Base-by-base conservation (phyloP, 2,113 vertebrate genomes). In the Arizona elegans region DNA sequence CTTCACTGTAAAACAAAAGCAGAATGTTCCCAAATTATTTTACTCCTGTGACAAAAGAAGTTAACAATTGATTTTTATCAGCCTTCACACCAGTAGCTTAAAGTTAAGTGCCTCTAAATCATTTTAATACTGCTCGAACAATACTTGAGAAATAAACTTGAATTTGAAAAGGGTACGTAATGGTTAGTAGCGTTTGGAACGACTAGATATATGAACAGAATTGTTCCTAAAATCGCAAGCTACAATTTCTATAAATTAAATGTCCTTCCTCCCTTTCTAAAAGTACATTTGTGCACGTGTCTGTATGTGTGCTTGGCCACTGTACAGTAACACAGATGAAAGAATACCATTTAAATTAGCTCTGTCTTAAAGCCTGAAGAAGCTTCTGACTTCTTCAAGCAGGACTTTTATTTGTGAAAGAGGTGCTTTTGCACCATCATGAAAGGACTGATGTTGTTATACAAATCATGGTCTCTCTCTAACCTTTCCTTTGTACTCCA, bases 11-110 rank as follows among this genome's bases (percentile, higher is more conserved):
- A 95, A 95, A 9, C 53, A 94, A 93, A 86, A 17, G 9, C 70
- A 92, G 87, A 75, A 0, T 0, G 91, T 29, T 96, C 90, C 92
- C 93, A 93, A 95, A 59, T 53, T 92, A 65, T 94, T 95, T 94
- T 47, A 90, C 3, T 94, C 93, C 91, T 92, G 50, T 90, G 85
- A 95, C 92, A 96, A 95, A 70, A 94, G 93, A 95, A 94, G 94
- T 90, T 54, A 96, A 94, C 95, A 95, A 96, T 88, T 94, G 90
- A 96, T 95, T 95, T 95, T 96, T 93, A 96, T 95, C 95, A 95
- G 89, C 33, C 89, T 50, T 70, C 86, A 62, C 92, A 94, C 91
- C 93, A 93, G 92, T 88, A 90, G 91, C 92, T 95, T 92, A 88
- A 94, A 94, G 94, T 91, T 95, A 94, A 94, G 92, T 93, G 92